Evolutionary conservation across 2,888 invertebrate species (phyloP).

Genomic region (Pemphredon lugubris): DNA sequence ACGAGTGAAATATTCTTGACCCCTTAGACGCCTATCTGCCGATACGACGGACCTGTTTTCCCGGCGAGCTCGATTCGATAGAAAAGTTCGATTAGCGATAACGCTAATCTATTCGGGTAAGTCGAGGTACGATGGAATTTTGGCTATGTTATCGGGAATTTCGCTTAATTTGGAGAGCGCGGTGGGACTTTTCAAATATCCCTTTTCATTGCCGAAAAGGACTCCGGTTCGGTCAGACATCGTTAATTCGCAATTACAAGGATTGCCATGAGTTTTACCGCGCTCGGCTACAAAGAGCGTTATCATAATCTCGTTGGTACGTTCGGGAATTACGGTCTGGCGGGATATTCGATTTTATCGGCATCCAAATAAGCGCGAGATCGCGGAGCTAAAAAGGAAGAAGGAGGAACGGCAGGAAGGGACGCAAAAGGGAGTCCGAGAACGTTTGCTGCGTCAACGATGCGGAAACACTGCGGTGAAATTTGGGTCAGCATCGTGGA

Average conservation of each 20-base stretch:
- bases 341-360: conserved; percentile 56
- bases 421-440: conserved; percentile 16
- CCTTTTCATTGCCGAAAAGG: too few species aligned
- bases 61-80: background rate
- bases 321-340: conserved; percentile 48
- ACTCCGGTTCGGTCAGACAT: conserved; percentile 10
- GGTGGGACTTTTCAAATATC: too few species aligned
- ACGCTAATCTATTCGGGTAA: too few species aligned
- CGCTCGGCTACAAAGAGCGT: conserved; percentile 38
- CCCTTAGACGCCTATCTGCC: conserved; percentile 12
- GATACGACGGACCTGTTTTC: background rate
- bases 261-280: conserved; percentile 40
- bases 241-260: conserved; percentile 33
- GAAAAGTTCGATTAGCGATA: too few species aligned
- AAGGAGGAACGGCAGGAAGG: conserved; percentile 17
- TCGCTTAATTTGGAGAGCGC: too few species aligned
- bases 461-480: conserved; percentile 63
- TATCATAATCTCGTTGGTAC: conserved; percentile 49
- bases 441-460: conserved; percentile 63
- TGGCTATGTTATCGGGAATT: too few species aligned
- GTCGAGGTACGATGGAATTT: too few species aligned
- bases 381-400: conserved; percentile 23
- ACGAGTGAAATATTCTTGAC: conserved; percentile 48
- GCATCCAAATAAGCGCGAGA: conserved; percentile 48
- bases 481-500: conserved; percentile 63